Evolutionary conservation across 2,888 invertebrate genomes (phyloP).

Genomic region (Epiblema foenella): DNA sequence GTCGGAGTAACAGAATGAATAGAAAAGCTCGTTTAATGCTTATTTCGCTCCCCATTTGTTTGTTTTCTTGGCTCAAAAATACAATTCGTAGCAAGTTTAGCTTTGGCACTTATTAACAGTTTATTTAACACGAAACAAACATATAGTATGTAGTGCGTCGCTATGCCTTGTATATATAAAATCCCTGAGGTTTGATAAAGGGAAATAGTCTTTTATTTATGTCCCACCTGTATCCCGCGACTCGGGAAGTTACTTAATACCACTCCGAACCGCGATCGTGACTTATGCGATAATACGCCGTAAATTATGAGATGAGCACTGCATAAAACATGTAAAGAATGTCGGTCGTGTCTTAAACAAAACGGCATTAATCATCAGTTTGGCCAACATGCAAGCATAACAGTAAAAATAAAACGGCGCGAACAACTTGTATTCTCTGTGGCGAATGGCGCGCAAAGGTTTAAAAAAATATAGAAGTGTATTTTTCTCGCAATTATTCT

Average conservation of each 20-base stretch:
- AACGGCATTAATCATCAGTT: conserved; percentile 35
- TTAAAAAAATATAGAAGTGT: conserved; percentile 5
- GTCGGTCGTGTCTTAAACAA: conserved; percentile 22
- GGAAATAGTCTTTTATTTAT: conserved; percentile 35
- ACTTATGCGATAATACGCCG: conserved; percentile 18
- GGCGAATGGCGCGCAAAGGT: neutral
- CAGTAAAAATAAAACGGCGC: conserved; percentile 28
- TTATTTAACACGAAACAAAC: neutral
- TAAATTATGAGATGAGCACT: conserved; percentile 28
- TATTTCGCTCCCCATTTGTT: conserved; percentile 4
- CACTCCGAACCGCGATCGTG: neutral
- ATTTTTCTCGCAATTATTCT: conserved; percentile 25
- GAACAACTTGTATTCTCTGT: neutral
- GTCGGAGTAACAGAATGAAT: neutral
- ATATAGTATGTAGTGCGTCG: neutral
- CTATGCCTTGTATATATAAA: no score
- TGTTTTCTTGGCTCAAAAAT: conserved; percentile 16
- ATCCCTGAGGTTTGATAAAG: no score
- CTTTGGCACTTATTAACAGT: neutral
- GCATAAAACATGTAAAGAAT: conserved; percentile 20
- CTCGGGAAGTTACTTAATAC: conserved; percentile 34
- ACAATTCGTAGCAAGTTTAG: conserved; percentile 1
- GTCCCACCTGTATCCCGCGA: conserved; percentile 29
- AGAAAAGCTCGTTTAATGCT: conserved; percentile 1
- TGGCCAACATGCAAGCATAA: conserved; percentile 33